These are phyloP conservation scores for Morone chrysops DNA, from an alignment of 2,113 vertebrate species.

Conservation along the genomic window DNA sequence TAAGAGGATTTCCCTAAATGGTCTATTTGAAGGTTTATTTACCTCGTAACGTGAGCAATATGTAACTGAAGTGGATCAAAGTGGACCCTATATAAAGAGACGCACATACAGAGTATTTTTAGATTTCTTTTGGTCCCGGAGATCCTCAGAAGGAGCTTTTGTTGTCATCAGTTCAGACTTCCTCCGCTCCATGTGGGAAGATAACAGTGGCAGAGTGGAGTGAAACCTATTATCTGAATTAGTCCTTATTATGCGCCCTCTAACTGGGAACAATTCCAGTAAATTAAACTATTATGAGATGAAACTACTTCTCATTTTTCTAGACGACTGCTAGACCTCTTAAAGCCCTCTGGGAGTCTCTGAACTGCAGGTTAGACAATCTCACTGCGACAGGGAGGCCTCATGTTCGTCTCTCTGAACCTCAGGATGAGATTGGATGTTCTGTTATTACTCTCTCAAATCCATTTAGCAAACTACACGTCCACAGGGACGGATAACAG, in stretches of 20 bases:
- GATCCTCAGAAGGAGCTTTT: background rate
- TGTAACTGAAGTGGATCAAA: background rate
- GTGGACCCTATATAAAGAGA: background rate
- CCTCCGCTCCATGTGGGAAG: slow-evolving; percentile 34
- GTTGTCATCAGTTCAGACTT: background rate
- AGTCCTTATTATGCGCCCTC: slow-evolving; percentile 23
- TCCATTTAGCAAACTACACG: background rate
- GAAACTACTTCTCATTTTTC: slow-evolving; percentile 33
- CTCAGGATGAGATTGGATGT: background rate
- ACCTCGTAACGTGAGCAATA: background rate
- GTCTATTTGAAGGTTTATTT: background rate
- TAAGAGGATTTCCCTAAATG: too few relatives aligned
- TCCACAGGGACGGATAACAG: background rate
- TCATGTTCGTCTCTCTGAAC: background rate
- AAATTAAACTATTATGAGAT: slow-evolving; percentile 28
- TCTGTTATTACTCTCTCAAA: background rate
- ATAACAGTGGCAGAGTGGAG: slow-evolving; percentile 8
- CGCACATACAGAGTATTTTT: too few relatives aligned
- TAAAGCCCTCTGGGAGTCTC: background rate
- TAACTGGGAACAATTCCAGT: slow-evolving; percentile 29
- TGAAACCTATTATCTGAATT: slow-evolving; percentile 39
- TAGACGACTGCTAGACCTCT: background rate
- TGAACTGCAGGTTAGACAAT: background rate
- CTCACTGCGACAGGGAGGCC: background rate
- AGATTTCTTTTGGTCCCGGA: background rate